Evolutionary conservation across 1,140 invertebrate genomes (phyloP).

Genomic region (Cherax destructor): DNA sequence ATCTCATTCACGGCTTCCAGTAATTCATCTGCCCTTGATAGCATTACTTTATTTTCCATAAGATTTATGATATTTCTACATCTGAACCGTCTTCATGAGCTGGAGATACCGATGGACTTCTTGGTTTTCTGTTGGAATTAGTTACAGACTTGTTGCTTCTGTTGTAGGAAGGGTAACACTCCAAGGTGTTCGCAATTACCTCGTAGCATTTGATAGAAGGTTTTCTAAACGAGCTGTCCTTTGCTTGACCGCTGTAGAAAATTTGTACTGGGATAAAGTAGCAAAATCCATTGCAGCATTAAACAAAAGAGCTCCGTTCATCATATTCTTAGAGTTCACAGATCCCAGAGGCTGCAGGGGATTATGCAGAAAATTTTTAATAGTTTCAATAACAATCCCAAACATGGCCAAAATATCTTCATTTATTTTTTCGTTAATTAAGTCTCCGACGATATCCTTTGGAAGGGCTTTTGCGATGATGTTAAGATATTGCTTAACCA

Average conservation of each 20-base stretch:
- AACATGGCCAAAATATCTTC: background rate
- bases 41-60: background rate
- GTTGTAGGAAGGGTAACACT: too few relatives aligned
- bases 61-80: background rate
- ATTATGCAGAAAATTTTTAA: background rate
- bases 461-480: background rate
- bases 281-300: background rate
- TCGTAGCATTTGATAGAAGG: background rate
- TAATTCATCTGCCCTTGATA: background rate
- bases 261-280: background rate
- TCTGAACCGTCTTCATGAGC: background rate
- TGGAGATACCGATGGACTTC: background rate
- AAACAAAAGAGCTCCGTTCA: background rate
- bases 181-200: background rate
- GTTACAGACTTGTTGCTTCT: too few relatives aligned
- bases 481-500: background rate
- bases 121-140: too few relatives aligned
- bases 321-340: background rate
- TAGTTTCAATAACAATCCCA: background rate
- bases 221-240: background rate
- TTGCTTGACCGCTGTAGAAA: background rate
- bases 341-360: background rate
- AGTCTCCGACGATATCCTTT: too few relatives aligned
- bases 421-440: background rate
- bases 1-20: background rate